Evolutionary conservation across 2,888 invertebrate species (phyloP), one percentile per base, ranked within the genome.

Genomic region (Athrips mouffetella): DNA sequence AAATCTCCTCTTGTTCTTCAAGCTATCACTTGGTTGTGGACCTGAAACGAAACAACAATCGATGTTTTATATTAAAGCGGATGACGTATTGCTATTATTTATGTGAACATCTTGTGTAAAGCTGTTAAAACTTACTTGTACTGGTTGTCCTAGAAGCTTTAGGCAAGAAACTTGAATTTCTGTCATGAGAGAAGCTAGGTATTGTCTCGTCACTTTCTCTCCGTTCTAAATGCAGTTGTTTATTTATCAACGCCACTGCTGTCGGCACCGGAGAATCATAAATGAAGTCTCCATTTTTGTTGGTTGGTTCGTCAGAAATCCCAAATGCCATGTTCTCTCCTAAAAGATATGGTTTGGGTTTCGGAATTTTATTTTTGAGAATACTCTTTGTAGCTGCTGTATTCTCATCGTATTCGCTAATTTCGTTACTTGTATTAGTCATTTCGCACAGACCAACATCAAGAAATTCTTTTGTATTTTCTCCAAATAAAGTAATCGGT

Each of bases 311-410:
- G 55, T 62, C 59, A 41, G 62, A 52, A 33, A 58, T 53, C 74
- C 87, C 84, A 74, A 87, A 77, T 51, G 82, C 89, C 66, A 90
- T 89, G 73, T 91, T 91, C 71, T 92, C 92, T 45, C 93, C 93
- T 63, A 94, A 83, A 70, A 93, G 91, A 82, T 93, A 94, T 60
- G 93, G 93, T 74, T 91, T 92, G 65, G 93, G 93, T 72, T 93
- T 93, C 33, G 91, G 85, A 42, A 93, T 92, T 79, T 92, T 93
- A 65, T 93, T 93, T 79, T 93, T 94, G 65, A 93, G 84, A 77
- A 93, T 93, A 63, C 93, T 92, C 62, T 92, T 91, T 68, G 92
- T 91, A 70, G 90, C 85, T 82, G 86, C 81, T 62, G 79, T 80
- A 86, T 82, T 85, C 80, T 88, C 88, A 63, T 85, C 84, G 76